Evolutionary conservation across 2,888 invertebrate species (phyloP).

Genomic region (Willowsia nigromaculata): DNA sequence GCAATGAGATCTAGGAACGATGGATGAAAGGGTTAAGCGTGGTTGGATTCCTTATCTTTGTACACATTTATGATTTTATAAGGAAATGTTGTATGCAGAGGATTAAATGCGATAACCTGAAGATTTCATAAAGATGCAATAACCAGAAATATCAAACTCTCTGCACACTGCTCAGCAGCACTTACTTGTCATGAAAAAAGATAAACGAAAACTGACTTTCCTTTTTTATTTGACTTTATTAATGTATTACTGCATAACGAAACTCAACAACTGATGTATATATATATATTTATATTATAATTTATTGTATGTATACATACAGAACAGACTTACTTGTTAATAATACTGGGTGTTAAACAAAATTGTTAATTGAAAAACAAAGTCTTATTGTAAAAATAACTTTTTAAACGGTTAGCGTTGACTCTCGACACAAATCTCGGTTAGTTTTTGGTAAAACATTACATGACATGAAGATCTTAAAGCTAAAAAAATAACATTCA

Average conservation of each 20-base stretch:
- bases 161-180: too few relatives aligned
- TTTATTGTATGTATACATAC: background rate
- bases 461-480: background rate
- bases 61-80: too few relatives aligned
- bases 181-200: too few relatives aligned
- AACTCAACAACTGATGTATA: background rate
- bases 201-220: background rate
- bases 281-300: background rate
- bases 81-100: background rate
- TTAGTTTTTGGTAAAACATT: constrained; percentile 12
- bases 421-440: constrained; percentile 42
- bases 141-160: too few relatives aligned
- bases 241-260: background rate
- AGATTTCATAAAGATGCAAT: too few relatives aligned
- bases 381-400: constrained; percentile 5
- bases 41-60: background rate
- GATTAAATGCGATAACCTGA: background rate
- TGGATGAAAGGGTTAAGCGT: background rate
- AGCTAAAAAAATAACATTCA: background rate
- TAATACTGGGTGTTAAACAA: constrained; percentile 59
- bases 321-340: constrained; percentile 52
- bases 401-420: background rate
- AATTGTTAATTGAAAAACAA: constrained; percentile 25
- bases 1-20: background rate
- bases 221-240: background rate